Base-by-base conservation (phyloP, 2,888 invertebrate species). In the Rhyacophila evoluta region DNA sequence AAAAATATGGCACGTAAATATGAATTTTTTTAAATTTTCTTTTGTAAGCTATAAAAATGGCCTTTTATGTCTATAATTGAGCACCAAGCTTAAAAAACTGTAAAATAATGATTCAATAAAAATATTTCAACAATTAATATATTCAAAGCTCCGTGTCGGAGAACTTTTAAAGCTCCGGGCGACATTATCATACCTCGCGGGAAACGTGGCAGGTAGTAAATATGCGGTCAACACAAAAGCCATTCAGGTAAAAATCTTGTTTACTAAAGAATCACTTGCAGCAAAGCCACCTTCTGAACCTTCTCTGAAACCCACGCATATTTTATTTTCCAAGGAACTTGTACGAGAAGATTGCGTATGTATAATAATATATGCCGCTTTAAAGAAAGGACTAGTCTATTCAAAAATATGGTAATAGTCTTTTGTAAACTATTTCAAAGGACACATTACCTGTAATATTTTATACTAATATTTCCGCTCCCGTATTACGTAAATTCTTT, bases 171-270 rank as follows among this genome's bases (percentile, higher is more conserved):
- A 55, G 55, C 25, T 55, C 19, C 55, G 10, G 19, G 55, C 6
- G 55, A 55, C 19, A 19, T 55, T 55, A 19, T 19, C 19, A 19
- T 8, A 8, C 15, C 55, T 55, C 8, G 15, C 55, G 55, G 19
- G 15, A 5, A 19, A 55, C 19, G 19, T 55, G 5, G 55, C 19
- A 55, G 55, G 55, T 55, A 55, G 55, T 55, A 55, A 55, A 55
- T 8, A 8, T 55, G 55, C 55, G 55, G 55, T 55, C 55, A 25
- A 15, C 55, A 55, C 55, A 55, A 55, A 55, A 55, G 19, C 19
- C 25, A 55, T 55, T 55, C 55, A 55, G 55, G 55, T 55, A 55
- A 55, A 55, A 55, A 55, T 19, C 25, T 55, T 19, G 15, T 55
- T 55, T 55, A 55, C 19, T 19, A 8, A 55, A 55, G 25, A 55